A percentile compares a stretch with the other conserved stretches of the same genome.
phyloP scores from a whole-genome alignment of 2,797 vertebrate genomes.

The Nothura maculosa region DNA sequence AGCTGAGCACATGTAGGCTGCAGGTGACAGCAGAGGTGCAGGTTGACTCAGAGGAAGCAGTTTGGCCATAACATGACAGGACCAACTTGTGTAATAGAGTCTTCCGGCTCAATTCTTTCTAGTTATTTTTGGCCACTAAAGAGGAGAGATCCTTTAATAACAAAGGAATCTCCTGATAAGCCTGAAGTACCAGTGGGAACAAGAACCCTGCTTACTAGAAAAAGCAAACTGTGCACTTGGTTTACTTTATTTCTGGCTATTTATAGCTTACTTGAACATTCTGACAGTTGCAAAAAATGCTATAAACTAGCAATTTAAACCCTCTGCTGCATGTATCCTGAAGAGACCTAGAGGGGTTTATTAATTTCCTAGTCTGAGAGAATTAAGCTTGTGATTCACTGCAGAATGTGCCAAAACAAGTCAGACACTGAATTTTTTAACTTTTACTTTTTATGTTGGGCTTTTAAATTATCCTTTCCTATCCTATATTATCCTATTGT shows the following conservation, averaged over 20 bases:
- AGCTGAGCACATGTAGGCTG: not conserved
- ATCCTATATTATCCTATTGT: not conserved
- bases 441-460: not conserved
- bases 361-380: slow-evolving; percentile 69
- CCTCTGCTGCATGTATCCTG: slow-evolving; percentile 57
- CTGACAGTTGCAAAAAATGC: slow-evolving; percentile 64
- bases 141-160: not conserved
- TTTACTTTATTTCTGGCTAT: slow-evolving; percentile 69
- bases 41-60: not conserved
- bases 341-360: slow-evolving; percentile 70
- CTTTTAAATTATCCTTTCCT: slow-evolving; percentile 40
- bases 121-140: not conserved
- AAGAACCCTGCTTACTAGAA: slow-evolving; percentile 1
- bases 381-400: slow-evolving; percentile 70
- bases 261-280: slow-evolving; percentile 70
- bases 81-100: accelerated
- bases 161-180: not conserved
- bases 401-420: slow-evolving; percentile 64
- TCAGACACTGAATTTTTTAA: slow-evolving; percentile 36
- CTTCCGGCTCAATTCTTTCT: not conserved
- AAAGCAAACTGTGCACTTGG: slow-evolving; percentile 6
- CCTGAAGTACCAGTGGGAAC: not conserved
- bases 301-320: slow-evolving; percentile 66
- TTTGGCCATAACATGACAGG: not conserved
- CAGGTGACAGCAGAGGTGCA: not conserved